Evolutionary conservation across 2,888 invertebrate species (phyloP), one percentile per base, ranked within the genome.

Genomic region (Drosophila crucigera): DNA sequence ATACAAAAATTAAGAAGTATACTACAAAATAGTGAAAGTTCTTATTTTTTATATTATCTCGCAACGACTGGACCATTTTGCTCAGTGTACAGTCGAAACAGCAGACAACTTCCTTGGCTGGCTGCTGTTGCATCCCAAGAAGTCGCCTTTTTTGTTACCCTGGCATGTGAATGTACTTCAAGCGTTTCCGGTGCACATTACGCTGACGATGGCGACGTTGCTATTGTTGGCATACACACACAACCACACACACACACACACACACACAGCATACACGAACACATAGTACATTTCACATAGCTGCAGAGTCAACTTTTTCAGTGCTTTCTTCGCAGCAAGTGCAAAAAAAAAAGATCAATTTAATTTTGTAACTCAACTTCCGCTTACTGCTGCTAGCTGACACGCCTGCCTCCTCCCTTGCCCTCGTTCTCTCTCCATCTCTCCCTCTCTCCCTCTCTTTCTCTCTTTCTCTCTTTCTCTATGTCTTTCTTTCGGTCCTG

Each of bases 111-210:
- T 82, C 72, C 82, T 78, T 84, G 77, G 62, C 78, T 83, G 77
- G 64, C 62, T 69, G 74, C 71, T 70, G 68, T 80, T 80, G 77
- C 84, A 81, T 81, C 54, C 73, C 72, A 61, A 64, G 78, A 49
- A 68, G 70, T 71, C 63, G 37, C 16, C 59, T 62, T 68, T 69
- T 73, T 73, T 83, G 76, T 73, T 74, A 72, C 73, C 68, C 69
- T 76, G 81, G 78, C 80, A 91, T 91, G 91, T 91, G 91, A 90
- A 91, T 91, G 89, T 91, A 90, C 91, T 91, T 85, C 80, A 82
- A 91, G 85, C 89, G 81, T 83, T 91, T 91, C 91, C 91, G 91
- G 90, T 83, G 83, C 81, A 86, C 84, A 89, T 86, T 89, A 89
- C 86, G 83, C 52, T 69, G 79, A 71, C 80, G 88, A 76, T 68